Evolutionary conservation across 2,113 vertebrate species (phyloP), one percentile per base, ranked within the genome.

Genomic region (Crotophaga sulcirostris): DNA sequence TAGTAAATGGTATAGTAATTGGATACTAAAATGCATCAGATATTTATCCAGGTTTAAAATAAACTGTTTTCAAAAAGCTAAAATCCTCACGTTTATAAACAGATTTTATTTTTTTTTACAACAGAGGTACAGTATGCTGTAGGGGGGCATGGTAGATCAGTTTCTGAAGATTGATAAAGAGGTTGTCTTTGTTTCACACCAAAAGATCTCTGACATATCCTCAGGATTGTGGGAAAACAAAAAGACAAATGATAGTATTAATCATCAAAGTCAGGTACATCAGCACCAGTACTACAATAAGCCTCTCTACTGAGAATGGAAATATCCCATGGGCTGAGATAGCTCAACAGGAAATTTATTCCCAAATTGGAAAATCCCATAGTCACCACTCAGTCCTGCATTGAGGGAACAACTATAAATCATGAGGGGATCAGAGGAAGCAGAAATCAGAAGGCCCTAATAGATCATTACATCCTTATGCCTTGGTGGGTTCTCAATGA

Each of bases 11-110:
- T 51, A 63, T 15, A 80, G 59, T 33, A 78, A 58, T 12, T 23
- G 11, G 14, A 78, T 64, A 52, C 67, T 62, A 64, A 62, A 88
- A 60, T 2, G 1, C 7, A 84, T 62, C 40, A 87, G 52, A 26
- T 87, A 92, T 87, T 96, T 96, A 76, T 60, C 67, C 47, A 78
- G 47, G 52, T 78, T 83, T 16, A 70, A 95, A 97, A 84, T 44
- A 83, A 78, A n/a, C 17, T 68, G 5, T 16, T 91, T 80, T 58
- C 54, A 66, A 89, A 84, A 94, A 44, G 16, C 6, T 89, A 60
- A 80, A 78, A 63, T 51, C 29, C 7, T 49, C 12, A 23, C 74
- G 20, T 56, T 73, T 84, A 63, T 20, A 92, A 87, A 75, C 15
- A 87, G n/a, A n/a, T n/a, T n/a, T n/a, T n/a, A n/a, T n/a, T n/a